phyloP scores from a whole-genome alignment of 2,113 vertebrate species.

The Leiothrix lutea region DNA sequence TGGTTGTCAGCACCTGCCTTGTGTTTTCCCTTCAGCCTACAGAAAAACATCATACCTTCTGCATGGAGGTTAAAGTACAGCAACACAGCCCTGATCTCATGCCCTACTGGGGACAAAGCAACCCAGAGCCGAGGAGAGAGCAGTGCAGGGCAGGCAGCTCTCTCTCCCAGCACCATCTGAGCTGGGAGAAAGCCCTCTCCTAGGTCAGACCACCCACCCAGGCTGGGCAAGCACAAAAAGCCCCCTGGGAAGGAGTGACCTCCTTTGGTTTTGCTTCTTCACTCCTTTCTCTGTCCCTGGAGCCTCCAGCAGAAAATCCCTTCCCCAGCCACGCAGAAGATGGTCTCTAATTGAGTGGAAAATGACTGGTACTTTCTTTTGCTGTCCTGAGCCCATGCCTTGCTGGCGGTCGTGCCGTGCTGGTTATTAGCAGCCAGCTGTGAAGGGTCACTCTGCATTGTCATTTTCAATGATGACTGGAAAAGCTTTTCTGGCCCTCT shows the following conservation, averaged over 20 bases:
- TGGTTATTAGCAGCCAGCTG: background rate
- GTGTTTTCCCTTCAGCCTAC: background rate
- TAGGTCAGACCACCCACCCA: background rate
- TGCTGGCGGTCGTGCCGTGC: accelerated
- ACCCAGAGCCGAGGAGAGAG: background rate
- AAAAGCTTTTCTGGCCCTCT: background rate
- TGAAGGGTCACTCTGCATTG: background rate
- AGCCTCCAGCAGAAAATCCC: slow-evolving; percentile 11
- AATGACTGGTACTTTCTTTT: slow-evolving; percentile 9
- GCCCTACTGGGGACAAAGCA: background rate
- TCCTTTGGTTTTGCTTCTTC: background rate
- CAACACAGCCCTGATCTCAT: accelerated
- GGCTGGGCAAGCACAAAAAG: background rate
- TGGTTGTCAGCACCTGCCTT: background rate
- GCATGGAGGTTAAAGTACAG: background rate
- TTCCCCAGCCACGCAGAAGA: accelerated
- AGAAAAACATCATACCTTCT: background rate
- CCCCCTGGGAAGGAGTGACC: background rate
- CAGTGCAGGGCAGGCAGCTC: too few relatives aligned
- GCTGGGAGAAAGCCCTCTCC: background rate
- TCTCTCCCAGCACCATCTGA: background rate
- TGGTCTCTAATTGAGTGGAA: slow-evolving; percentile 33
- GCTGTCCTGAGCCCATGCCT: background rate
- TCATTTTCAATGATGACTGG: background rate
- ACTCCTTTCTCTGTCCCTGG: background rate